These are phyloP conservation scores for Bucco capensis DNA, from an alignment of 2,113 vertebrate genomes.

Conservation along the genomic window DNA sequence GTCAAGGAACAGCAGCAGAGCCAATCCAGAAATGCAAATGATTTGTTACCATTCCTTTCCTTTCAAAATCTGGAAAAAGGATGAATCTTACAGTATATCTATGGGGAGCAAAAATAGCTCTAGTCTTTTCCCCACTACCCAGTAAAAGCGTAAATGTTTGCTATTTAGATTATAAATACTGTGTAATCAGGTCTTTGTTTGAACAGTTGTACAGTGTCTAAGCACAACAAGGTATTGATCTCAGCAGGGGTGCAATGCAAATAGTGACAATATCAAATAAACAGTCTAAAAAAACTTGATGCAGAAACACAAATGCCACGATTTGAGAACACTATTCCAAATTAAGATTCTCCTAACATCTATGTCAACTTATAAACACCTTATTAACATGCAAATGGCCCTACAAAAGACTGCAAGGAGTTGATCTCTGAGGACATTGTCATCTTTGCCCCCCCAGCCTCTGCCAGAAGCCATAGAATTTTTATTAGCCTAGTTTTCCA, in stretches of 20 bases:
- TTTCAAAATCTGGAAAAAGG: neutral
- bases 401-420: conserved; percentile 8
- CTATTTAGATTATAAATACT: neutral
- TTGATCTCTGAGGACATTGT: conserved; percentile 25
- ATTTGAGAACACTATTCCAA: conserved; percentile 44
- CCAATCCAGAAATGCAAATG: neutral
- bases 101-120: neutral
- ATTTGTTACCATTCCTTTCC: neutral
- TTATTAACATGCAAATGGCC: conserved; percentile 59
- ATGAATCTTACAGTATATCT: neutral
- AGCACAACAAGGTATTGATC: neutral
- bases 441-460: neutral
- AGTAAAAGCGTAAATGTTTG: fast-evolving
- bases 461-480: conserved; percentile 54
- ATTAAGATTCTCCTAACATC: conserved; percentile 27
- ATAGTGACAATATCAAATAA: neutral
- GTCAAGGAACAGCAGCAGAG: neutral
- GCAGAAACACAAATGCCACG: neutral
- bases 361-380: conserved; percentile 53
- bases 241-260: neutral
- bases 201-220: neutral
- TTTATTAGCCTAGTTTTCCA: conserved; percentile 68
- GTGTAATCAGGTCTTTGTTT: neutral
- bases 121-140: neutral
- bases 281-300: conserved; percentile 18